These are phyloP conservation scores for Brevimyrus niger DNA, from an alignment of 2,113 vertebrate genomes.

Conservation along the genomic window DNA sequence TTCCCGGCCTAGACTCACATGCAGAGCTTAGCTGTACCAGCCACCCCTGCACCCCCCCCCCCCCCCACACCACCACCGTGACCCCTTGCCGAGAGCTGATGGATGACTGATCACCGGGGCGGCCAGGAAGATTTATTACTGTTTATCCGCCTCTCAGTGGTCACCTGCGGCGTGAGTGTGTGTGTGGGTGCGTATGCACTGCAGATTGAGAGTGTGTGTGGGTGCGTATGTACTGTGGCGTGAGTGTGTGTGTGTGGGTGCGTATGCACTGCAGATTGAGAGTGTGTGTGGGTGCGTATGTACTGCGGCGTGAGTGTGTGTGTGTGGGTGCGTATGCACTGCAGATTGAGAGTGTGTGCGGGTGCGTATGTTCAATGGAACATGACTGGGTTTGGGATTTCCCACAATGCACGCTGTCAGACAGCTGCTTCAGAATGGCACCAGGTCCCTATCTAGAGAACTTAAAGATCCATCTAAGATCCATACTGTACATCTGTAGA, in stretches of 20 bases:
- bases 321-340: background rate
- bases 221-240: constrained; percentile 24
- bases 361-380: background rate
- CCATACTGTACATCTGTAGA: background rate
- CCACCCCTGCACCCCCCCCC: constrained; percentile 12
- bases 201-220: no score
- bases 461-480: background rate
- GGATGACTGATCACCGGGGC: constrained; percentile 44
- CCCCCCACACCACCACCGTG: background rate
- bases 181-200: background rate
- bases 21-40: rapidly evolving
- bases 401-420: background rate
- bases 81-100: constrained; percentile 36
- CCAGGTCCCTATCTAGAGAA: background rate
- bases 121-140: constrained; percentile 48
- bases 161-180: constrained; percentile 39
- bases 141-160: constrained; percentile 46
- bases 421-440: background rate
- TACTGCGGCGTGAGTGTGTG: constrained; percentile 27
- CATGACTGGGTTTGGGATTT: background rate
- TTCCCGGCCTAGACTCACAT: constrained; percentile 10
- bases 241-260: background rate
- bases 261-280: background rate
- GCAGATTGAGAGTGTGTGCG: no score
- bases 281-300: no score